Base-by-base conservation (phyloP, 2,888 invertebrate species). In the Archips xylosteana region DNA sequence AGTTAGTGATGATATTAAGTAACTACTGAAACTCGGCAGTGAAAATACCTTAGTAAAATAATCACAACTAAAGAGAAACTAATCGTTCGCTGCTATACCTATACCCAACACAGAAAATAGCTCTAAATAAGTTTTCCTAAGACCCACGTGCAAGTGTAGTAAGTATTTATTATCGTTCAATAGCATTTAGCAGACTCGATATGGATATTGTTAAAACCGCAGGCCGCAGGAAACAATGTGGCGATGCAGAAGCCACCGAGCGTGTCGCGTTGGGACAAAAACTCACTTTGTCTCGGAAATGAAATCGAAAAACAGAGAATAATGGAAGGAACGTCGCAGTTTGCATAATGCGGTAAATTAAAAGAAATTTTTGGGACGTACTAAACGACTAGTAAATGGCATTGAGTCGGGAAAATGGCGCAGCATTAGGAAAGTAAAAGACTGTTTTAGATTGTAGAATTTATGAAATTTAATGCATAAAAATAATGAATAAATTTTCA, bases 331-430 rank as follows among this genome's bases (percentile, higher is more conserved):
- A 90, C 88, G 87, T 83, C 86, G 82, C 85, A 79, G 89, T 87
- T 91, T 89, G 89, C 89, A 89, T 90, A 89, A 88, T 86, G 89
- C 90, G 89, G 88, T 87, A 92, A 92, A 93, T 92, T 91, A 90
- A 91, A 78, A 88, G 82, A 85, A 84, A 88, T 90, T 88, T 90
- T 91, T 89, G 85, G 73, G 82, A 84, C 85, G 82, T 84, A 84
- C 85, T 89, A 87, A 89, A 86, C 83, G 82, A 81, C 77, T 76
- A 80, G 82, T 82, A 70, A 82, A 83, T 84, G 77, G 80, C 63
- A 71, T 81, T 76, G 87, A 89, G 87, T 78, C 76, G 85, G 75
- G 39, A 42, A 47, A 45, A 54, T 36, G 54, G 15, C 23, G 51
- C 8, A 34, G 42, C 36, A 8, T 61, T 13, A 23, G 4, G 3